Conservation (phyloP, 2,113 vertebrate species). For the Trogon melanurus region DNA sequence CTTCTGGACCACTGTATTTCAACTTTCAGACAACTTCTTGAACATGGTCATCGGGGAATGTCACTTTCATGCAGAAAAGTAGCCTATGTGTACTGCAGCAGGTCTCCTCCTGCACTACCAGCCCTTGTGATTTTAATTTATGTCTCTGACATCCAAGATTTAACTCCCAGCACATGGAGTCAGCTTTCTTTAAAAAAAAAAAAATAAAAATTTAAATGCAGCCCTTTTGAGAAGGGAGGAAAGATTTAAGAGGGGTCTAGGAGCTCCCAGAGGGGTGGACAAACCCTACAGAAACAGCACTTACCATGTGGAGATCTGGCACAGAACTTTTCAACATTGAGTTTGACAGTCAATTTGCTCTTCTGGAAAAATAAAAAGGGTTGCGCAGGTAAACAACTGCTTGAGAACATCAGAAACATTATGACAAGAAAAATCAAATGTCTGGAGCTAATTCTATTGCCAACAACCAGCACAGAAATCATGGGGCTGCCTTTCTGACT, state of each 20-base stretch:
- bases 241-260: background rate
- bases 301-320: background rate
- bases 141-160: background rate
- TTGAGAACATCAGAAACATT: background rate
- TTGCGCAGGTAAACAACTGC: background rate
- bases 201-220: background rate
- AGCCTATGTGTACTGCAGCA: background rate
- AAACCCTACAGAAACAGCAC: background rate
- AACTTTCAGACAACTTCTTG: background rate
- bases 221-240: background rate
- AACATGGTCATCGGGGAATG: background rate
- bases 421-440: conserved; percentile 18
- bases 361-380: background rate
- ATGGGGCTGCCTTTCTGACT: background rate
- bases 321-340: background rate
- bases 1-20: background rate
- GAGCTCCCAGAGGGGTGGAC: background rate
- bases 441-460: background rate
- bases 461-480: background rate
- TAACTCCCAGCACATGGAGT: background rate
- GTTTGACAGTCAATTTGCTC: background rate
- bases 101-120: background rate
- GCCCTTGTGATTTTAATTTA: background rate
- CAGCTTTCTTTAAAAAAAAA: background rate
- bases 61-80: background rate